These are phyloP conservation scores for Ephydatia muelleri DNA, from an alignment of 37 sponge, comb jelly and placozoan species.

Conservation along the genomic window DNA sequence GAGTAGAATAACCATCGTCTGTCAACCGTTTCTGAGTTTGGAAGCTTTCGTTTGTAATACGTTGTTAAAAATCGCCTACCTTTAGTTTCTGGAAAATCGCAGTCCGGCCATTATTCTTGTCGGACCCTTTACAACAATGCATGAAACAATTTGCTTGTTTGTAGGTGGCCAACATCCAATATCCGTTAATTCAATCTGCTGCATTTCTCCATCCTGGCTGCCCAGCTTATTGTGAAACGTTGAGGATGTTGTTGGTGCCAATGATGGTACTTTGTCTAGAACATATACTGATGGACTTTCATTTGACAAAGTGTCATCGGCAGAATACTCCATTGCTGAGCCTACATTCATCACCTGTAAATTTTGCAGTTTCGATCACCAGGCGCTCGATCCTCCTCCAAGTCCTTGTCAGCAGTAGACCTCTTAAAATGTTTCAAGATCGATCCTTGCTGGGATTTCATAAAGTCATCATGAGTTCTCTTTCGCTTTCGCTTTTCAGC, in stretches of 20 bases:
- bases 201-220: neutral
- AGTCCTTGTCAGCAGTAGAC: neutral
- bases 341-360: neutral
- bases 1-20: slow-evolving; percentile 7
- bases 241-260: neutral
- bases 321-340: neutral
- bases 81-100: neutral
- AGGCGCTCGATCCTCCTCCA: neutral
- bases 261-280: neutral
- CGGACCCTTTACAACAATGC: neutral
- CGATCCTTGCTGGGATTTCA: neutral
- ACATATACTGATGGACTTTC: neutral
- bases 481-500: neutral
- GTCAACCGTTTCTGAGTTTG: neutral
- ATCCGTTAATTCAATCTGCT: neutral
- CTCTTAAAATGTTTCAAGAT: neutral
- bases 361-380: neutral
- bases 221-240: neutral
- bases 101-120: neutral
- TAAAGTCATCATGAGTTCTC: neutral
- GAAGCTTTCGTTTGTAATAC: neutral
- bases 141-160: neutral
- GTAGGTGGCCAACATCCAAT: neutral
- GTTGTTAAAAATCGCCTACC: slow-evolving; percentile 7
- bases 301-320: neutral